Evolutionary conservation across 1,140 invertebrate genomes (phyloP).

Genomic region (Leptoteleia sp.): DNA sequence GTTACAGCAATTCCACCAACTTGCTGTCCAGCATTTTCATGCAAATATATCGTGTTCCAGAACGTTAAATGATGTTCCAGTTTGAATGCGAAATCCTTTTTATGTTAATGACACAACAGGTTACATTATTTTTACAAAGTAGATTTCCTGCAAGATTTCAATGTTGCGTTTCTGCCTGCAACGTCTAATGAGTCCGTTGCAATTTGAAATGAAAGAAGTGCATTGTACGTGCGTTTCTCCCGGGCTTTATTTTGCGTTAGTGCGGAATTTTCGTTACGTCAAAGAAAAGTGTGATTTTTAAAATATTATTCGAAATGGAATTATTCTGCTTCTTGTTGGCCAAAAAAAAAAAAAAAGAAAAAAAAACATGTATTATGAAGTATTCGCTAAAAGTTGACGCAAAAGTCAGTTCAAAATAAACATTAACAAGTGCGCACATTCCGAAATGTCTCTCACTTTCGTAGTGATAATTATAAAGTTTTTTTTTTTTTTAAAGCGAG

Average conservation of each 20-base stretch:
- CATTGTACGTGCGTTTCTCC: conserved; percentile 9
- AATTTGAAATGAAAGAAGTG: conserved; percentile 7
- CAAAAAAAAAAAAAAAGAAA: no score
- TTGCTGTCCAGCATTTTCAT: conserved; percentile 48
- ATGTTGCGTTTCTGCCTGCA: conserved; percentile 16
- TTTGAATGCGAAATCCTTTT: conserved; percentile 53
- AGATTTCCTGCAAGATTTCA: conserved; percentile 15
- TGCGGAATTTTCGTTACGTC: conserved; percentile 8
- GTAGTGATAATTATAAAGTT: no score
- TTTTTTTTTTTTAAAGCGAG: no score
- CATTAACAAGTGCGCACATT: no score
- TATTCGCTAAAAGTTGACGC: no score
- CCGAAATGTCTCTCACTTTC: no score
- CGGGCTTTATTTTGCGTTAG: conserved; percentile 1
- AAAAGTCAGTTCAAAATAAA: no score
- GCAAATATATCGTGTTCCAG: conserved; percentile 44
- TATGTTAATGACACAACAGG: conserved; percentile 42
- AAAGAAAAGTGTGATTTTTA: conserved; percentile 16
- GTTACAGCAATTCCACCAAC: conserved; percentile 37
- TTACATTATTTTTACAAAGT: conserved; percentile 45
- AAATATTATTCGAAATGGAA: background rate
- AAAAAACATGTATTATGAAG: no score
- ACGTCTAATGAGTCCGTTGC: conserved; percentile 31
- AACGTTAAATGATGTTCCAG: conserved; percentile 42
- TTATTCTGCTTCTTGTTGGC: no score